These are phyloP conservation scores for Ceraclea dissimilis DNA, from an alignment of 2,888 invertebrate species.

Conservation along the genomic window DNA sequence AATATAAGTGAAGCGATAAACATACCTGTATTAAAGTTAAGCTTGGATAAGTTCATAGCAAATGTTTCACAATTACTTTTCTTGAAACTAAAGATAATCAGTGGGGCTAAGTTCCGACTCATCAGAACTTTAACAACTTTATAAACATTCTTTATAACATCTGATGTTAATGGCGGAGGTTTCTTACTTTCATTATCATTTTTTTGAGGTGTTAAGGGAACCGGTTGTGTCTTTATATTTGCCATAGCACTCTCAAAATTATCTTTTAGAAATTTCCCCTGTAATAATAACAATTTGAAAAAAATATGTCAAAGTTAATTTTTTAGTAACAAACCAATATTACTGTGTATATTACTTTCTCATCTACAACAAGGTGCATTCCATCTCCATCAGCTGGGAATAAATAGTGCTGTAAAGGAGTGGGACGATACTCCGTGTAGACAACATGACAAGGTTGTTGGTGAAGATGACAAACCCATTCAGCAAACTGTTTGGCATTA, in stretches of 20 bases:
- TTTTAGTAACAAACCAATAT: too few species aligned
- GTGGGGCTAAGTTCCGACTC: conserved; percentile 95
- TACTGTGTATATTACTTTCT: conserved; percentile 50
- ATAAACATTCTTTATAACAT: conserved; percentile 57
- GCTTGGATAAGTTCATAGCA: conserved; percentile 91
- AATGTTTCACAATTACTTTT: conserved; percentile 97
- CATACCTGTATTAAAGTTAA: conserved; percentile 87
- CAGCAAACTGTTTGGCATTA: conserved; percentile 92
- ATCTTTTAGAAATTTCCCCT: conserved; percentile 92
- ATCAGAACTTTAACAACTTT: conserved; percentile 99
- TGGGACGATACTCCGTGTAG: conserved; percentile 96
- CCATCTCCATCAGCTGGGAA: conserved; percentile 96
- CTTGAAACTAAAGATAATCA: conserved; percentile 98
- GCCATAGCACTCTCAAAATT: conserved; percentile 96
- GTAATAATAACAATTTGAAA: conserved; percentile 11
- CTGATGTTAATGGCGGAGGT: conserved; percentile 25
- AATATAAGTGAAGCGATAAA: not conserved
- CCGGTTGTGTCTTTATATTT: conserved; percentile 60
- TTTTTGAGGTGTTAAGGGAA: conserved; percentile 56
- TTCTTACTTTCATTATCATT: conserved; percentile 67
- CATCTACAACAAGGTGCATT: conserved; percentile 93
- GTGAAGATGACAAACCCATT: conserved; percentile 89
- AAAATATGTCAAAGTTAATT: too few species aligned
- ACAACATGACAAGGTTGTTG: conserved; percentile 98
- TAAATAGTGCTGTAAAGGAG: conserved; percentile 96